These are phyloP conservation scores for Calidris pygmaea DNA, from an alignment of 2,113 vertebrate genomes.

Conservation along the genomic window DNA sequence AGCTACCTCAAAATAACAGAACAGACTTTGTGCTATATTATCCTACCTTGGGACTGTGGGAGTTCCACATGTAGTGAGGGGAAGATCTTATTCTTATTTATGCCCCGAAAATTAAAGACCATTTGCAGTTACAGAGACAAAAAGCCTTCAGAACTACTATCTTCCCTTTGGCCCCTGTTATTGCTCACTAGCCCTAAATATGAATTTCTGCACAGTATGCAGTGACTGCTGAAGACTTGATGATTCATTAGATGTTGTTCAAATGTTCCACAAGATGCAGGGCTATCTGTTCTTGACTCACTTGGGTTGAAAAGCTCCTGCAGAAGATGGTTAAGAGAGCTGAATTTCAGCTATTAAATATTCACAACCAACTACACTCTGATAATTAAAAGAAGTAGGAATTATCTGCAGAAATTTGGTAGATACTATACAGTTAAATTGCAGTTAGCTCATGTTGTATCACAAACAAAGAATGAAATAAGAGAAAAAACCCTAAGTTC, in stretches of 20 bases:
- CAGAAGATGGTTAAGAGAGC: neutral
- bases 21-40: neutral
- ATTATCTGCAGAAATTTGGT: neutral
- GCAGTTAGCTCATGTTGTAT: neutral
- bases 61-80: neutral
- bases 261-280: neutral
- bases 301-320: neutral
- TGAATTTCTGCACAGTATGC: neutral
- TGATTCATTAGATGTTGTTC: neutral
- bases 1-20: neutral
- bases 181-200: neutral
- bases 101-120: neutral
- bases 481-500: neutral
- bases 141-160: neutral
- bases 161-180: neutral
- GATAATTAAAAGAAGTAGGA: neutral
- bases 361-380: neutral
- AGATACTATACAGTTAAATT: neutral
- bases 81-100: neutral
- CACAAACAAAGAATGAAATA: neutral
- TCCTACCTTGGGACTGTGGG: neutral
- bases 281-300: neutral
- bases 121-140: neutral
- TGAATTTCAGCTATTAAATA: neutral
- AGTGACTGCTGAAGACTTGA: neutral